These are phyloP conservation scores for Ips typographus DNA, from an alignment of 1,140 invertebrate species.

Conservation along the genomic window DNA sequence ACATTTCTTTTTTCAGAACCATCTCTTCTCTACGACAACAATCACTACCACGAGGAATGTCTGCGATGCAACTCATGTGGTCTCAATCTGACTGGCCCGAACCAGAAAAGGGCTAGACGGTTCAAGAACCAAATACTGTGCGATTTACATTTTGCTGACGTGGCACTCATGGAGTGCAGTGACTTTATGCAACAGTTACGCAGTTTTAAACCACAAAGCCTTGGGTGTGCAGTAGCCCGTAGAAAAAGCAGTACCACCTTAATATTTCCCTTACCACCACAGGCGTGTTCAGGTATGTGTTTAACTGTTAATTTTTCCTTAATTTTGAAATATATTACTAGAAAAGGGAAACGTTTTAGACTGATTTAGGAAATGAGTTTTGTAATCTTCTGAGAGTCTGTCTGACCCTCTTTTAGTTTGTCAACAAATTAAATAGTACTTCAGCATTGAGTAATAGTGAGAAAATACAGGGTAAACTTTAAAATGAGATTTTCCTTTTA, in stretches of 20 bases:
- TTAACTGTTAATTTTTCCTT: constrained; percentile 2
- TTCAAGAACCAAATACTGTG: constrained; percentile 86
- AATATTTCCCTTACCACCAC: constrained; percentile 89
- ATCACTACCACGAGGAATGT: constrained; percentile 95
- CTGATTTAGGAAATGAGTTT: no score
- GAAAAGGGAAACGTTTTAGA: no score
- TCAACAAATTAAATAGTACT: no score
- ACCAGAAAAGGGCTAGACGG: constrained; percentile 76
- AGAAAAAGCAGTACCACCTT: constrained; percentile 91
- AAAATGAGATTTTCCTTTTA: no score
- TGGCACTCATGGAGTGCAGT: constrained; percentile 92
- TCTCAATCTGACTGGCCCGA: constrained; percentile 86
- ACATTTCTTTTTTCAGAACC: constrained; percentile 62
- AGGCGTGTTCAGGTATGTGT: constrained; percentile 85
- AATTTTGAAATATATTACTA: no score
- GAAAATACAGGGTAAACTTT: no score
- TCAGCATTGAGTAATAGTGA: no score
- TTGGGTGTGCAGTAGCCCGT: constrained; percentile 89
- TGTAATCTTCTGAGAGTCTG: no score
- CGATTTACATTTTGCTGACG: constrained; percentile 89
- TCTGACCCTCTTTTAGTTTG: no score
- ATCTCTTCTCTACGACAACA: constrained; percentile 88
- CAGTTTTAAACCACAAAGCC: constrained; percentile 91
- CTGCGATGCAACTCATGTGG: constrained; percentile 92
- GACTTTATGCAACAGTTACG: constrained; percentile 96